Base-by-base conservation (phyloP, 92 coral and sea anemone species). In the Porites divaricata region DNA sequence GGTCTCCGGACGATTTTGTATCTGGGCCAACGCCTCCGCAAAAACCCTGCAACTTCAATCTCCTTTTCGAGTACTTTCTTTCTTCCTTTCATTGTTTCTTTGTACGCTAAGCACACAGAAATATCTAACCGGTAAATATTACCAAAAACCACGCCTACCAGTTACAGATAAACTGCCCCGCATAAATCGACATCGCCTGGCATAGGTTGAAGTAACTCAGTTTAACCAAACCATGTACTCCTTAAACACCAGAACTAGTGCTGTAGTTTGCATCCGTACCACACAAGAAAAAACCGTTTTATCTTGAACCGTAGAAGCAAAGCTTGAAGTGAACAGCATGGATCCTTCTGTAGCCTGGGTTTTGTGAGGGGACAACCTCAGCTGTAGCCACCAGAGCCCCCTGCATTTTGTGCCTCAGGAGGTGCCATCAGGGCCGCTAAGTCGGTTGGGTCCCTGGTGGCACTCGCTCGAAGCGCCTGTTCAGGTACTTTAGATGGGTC, bases 401-500 rank as follows among this genome's bases (percentile, higher is more conserved):
- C 88, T 3, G 28, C 67, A 76, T 84, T 75, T 72, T 53, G 67
- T 4, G 73, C 24, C 68, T 67, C 88, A 6, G 81, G 65, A 61
- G 79, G 72, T 25, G 72, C 86, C 79, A 82, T 82, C 73, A 82
- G 72, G 86, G 86, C 91, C 2, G 88, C 25, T 52, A 90, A 74
- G 67, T 83, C 87, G 57, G 93, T 90, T 14, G 96, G 93, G 80
- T 91, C 93, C 19, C 86, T 89, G 21, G 88, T 74, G n/a, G 72
- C 67, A 28, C 95, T 89, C 6, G 96, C 98, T 59, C 81, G 84
- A 49, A 88, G 93, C 3, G 98, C 94, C 78, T 97, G 95, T 35
- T 93, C 95, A 23, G 99, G 98, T 19, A 97, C 90, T 72, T 86
- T 92, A 10, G 98, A 88, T 24, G 99, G 99, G 71, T 95, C 97